A percentile compares a stretch with the other conserved stretches of the same genome.
Conservation (phyloP, 2,888 invertebrate genomes). For the Troglohyphantes excavatus region DNA sequence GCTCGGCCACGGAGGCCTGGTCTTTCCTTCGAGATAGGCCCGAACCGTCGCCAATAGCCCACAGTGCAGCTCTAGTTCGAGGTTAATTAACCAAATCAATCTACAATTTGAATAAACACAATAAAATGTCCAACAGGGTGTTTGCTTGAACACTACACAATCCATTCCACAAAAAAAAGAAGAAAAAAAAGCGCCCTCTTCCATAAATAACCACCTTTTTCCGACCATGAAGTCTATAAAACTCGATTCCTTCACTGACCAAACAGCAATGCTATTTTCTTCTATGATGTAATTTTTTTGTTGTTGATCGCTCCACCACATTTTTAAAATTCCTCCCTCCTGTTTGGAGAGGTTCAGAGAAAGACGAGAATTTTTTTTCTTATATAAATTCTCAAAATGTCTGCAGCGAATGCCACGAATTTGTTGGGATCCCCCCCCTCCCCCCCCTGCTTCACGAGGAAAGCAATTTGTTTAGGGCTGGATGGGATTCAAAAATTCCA, state of each 20-base stretch:
- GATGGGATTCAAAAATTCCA: constrained; percentile 13
- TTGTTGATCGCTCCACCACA: not conserved
- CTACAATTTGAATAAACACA: too few relatives aligned
- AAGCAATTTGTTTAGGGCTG: constrained; percentile 17
- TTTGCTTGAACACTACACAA: too few relatives aligned
- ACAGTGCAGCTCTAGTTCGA: too few relatives aligned
- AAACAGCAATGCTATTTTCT: not conserved
- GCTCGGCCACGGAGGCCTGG: too few relatives aligned
- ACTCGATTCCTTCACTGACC: not conserved
- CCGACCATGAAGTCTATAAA: not conserved
- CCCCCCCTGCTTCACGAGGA: too few relatives aligned
- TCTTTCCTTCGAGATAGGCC: too few relatives aligned
- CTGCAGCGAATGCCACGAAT: not conserved
- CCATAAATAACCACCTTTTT: not conserved
- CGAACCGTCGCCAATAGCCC: too few relatives aligned
- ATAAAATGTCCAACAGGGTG: too few relatives aligned
- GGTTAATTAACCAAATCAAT: too few relatives aligned
- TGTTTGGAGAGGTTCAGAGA: not conserved
- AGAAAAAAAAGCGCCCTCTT: too few relatives aligned
- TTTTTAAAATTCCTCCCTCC: not conserved
- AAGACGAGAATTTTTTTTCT: not conserved
- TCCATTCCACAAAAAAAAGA: too few relatives aligned
- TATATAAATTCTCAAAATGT: not conserved
- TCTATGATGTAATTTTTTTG: not conserved
- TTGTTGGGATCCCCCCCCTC: not conserved